Evolutionary conservation across 1,140 invertebrate species (phyloP).

Genomic region (Propsilocerus akamusi): DNA sequence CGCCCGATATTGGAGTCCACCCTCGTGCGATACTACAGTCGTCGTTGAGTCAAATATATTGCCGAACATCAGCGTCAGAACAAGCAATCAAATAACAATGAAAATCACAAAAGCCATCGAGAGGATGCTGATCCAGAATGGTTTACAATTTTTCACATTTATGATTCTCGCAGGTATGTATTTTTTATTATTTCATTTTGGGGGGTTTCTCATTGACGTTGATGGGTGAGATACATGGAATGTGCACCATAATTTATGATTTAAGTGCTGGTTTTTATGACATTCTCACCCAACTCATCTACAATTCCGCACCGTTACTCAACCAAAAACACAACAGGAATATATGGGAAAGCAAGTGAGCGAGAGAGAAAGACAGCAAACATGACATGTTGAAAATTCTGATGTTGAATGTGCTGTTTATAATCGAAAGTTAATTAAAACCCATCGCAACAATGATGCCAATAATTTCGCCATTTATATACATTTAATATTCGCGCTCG

Average conservation of each 20-base stretch:
- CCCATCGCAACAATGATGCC: not conserved
- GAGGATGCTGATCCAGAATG: conserved; percentile 1
- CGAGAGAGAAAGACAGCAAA: no score
- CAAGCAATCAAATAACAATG: conserved; percentile 4
- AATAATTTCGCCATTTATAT: not conserved
- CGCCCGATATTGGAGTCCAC: not conserved
- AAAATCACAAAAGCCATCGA: not conserved
- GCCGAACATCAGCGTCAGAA: not conserved
- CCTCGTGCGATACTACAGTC: not conserved
- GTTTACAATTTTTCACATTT: conserved; percentile 2
- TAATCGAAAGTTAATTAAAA: not conserved
- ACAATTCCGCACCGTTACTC: not conserved
- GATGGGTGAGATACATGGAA: not conserved
- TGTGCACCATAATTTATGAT: not conserved
- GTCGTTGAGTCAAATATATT: not conserved
- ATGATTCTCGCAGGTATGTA: not conserved
- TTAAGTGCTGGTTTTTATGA: not conserved
- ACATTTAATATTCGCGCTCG: not conserved
- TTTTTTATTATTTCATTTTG: no score
- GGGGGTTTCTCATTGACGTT: not conserved
- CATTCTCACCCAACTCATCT: not conserved
- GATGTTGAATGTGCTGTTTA: no score
- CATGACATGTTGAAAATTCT: no score
- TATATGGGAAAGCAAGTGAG: not conserved
- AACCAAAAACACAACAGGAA: not conserved